These are phyloP conservation scores for Phrynocephalus vlangalii DNA, from an alignment of 2,797 vertebrate species.

Conservation along the genomic window DNA sequence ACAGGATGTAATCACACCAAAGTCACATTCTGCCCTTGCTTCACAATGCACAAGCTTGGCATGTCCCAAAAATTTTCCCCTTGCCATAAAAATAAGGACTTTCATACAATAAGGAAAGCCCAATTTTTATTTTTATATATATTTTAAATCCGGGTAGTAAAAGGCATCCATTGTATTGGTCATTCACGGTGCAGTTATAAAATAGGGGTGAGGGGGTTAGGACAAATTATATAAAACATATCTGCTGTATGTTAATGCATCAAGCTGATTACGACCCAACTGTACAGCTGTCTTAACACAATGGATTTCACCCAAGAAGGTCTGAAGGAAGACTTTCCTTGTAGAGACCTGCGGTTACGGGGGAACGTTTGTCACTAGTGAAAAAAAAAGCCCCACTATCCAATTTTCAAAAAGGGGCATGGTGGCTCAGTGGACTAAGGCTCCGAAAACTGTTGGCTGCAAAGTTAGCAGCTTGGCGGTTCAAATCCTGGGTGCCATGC, in stretches of 20 bases:
- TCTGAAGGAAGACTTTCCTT: too few relatives aligned
- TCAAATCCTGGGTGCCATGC: too few relatives aligned
- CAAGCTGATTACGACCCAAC: neutral
- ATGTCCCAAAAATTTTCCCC: neutral
- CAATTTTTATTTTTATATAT: neutral
- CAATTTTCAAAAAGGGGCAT: too few relatives aligned
- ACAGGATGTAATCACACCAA: neutral
- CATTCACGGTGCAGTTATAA: neutral
- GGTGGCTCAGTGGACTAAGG: too few relatives aligned
- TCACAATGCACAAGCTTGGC: rapidly evolving
- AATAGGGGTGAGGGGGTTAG: rapidly evolving
- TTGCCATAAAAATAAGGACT: constrained; percentile 19
- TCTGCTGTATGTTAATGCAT: rapidly evolving
- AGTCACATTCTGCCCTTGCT: neutral
- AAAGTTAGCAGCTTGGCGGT: too few relatives aligned
- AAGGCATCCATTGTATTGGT: rapidly evolving
- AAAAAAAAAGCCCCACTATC: too few relatives aligned
- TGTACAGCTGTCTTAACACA: neutral
- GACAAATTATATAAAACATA: neutral
- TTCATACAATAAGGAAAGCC: neutral
- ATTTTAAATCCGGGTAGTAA: neutral
- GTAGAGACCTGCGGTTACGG: too few relatives aligned
- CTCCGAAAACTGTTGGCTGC: too few relatives aligned
- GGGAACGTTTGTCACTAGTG: too few relatives aligned
- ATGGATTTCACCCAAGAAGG: too few relatives aligned